These are phyloP conservation scores for Pachliopta kotzebuea DNA, from an alignment of 2,888 invertebrate genomes.

Conservation along the genomic window DNA sequence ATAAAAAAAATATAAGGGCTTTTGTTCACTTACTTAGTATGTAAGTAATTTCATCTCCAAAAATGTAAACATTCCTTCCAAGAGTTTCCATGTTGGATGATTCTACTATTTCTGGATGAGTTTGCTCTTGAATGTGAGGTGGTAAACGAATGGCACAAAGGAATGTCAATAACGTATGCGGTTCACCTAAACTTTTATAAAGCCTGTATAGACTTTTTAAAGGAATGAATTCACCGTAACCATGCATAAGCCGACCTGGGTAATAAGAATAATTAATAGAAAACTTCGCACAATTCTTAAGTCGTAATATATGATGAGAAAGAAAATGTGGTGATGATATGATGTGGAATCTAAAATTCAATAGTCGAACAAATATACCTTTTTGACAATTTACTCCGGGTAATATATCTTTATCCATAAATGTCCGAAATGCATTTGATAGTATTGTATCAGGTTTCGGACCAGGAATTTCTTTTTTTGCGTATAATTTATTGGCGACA, in stretches of 20 bases:
- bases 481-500: constrained; percentile 70
- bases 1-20: neutral
- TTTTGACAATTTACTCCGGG: constrained; percentile 58
- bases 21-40: constrained; percentile 45
- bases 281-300: neutral
- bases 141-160: constrained; percentile 54
- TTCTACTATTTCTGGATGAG: constrained; percentile 44
- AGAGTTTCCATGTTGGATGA: constrained; percentile 42
- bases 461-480: constrained; percentile 53
- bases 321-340: too few relatives aligned
- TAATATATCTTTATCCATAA: constrained; percentile 74
- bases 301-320: too few relatives aligned
- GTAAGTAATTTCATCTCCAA: constrained; percentile 60
- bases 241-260: constrained; percentile 54
- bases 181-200: constrained; percentile 68
- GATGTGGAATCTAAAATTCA: neutral
- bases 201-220: constrained; percentile 64
- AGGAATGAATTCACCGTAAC: constrained; percentile 62
- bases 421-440: constrained; percentile 72
- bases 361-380: constrained; percentile 51
- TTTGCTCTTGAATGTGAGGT: constrained; percentile 42
- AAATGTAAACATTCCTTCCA: constrained; percentile 59
- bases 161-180: constrained; percentile 64
- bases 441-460: constrained; percentile 69
- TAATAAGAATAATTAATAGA: constrained; percentile 1